A percentile compares a stretch with the other conserved stretches of the same genome.
Evolutionary conservation across 2,888 invertebrate species (phyloP).

Genomic region (Pseudolycoriella hygida): DNA sequence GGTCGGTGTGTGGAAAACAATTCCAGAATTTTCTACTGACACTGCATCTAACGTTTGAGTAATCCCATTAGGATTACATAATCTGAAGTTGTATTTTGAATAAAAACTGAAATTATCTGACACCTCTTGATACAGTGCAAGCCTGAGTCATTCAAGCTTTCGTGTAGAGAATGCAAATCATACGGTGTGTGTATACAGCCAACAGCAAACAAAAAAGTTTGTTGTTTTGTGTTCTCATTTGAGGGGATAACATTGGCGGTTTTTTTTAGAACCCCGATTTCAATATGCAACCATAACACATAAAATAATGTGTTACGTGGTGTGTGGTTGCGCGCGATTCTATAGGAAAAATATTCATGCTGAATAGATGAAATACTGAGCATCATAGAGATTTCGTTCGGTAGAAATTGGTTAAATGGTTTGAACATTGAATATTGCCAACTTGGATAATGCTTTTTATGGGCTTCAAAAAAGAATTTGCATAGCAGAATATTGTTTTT

Average conservation of each 20-base stretch:
- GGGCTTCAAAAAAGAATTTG: constrained; percentile 4
- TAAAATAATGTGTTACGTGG: neutral
- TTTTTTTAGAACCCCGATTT: too few species aligned
- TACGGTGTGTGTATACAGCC: too few species aligned
- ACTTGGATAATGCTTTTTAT: constrained; percentile 4
- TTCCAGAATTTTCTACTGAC: neutral
- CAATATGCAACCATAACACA: neutral
- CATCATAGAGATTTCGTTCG: too few species aligned
- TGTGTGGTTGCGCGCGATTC: neutral
- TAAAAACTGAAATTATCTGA: neutral
- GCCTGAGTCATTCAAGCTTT: neutral
- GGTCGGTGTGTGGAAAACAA: neutral
- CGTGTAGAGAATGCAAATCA: neutral
- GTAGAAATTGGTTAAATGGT: constrained; percentile 5
- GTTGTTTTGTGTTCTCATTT: too few species aligned
- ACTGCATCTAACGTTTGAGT: constrained; percentile 4
- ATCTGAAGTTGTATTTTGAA: constrained; percentile 5
- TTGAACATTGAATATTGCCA: constrained; percentile 7
- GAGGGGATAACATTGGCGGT: too few species aligned
- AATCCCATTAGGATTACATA: constrained; percentile 7
- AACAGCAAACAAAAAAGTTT: too few species aligned
- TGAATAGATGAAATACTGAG: neutral
- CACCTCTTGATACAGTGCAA: neutral
- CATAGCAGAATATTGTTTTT: constrained; percentile 4
- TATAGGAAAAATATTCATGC: neutral